These are phyloP conservation scores for Eumerus sabulonum DNA, from an alignment of 2,888 invertebrate species.

Conservation along the genomic window DNA sequence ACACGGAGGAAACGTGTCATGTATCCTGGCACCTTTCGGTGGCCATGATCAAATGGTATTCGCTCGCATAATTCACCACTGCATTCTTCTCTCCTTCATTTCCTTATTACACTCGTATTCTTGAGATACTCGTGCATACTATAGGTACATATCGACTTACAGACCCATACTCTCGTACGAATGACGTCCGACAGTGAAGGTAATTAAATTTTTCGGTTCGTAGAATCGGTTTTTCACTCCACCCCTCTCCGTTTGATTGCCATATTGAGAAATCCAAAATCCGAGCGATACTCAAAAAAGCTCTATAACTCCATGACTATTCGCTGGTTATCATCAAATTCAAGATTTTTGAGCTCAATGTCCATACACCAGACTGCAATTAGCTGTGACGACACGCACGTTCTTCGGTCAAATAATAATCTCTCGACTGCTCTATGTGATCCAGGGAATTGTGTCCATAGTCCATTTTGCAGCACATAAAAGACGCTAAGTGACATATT, in stretches of 20 bases:
- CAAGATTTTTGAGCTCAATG: slow-evolving; percentile 20
- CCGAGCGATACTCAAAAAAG: slow-evolving; percentile 1
- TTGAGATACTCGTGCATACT: neutral
- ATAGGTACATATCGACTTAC: too few species aligned
- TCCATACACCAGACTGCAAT: slow-evolving; percentile 3
- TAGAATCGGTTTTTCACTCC: slow-evolving; percentile 1
- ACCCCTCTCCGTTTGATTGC: neutral
- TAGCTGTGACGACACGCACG: slow-evolving; percentile 25
- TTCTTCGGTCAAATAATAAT: slow-evolving; percentile 51
- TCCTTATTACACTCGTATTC: neutral
- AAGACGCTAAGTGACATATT: slow-evolving; percentile 56
- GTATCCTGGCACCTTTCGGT: slow-evolving; percentile 56
- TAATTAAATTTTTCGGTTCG: slow-evolving; percentile 56
- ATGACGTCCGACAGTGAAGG: slow-evolving; percentile 59
- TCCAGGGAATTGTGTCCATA: neutral
- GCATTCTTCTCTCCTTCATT: slow-evolving; percentile 14
- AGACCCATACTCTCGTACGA: slow-evolving; percentile 7
- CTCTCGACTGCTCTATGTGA: slow-evolving; percentile 17
- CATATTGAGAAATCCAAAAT: neutral
- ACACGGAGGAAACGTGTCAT: slow-evolving; percentile 27
- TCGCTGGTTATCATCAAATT: too few species aligned
- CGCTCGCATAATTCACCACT: slow-evolving; percentile 35
- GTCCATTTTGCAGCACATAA: slow-evolving; percentile 54
- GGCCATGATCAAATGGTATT: slow-evolving; percentile 31
- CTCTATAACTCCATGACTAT: too few species aligned